Percentiles rank a stretch among this genome's conserved stretches.
These are phyloP conservation scores for Nephila pilipes DNA, from an alignment of 1,140 invertebrate genomes.

Conservation along the genomic window DNA sequence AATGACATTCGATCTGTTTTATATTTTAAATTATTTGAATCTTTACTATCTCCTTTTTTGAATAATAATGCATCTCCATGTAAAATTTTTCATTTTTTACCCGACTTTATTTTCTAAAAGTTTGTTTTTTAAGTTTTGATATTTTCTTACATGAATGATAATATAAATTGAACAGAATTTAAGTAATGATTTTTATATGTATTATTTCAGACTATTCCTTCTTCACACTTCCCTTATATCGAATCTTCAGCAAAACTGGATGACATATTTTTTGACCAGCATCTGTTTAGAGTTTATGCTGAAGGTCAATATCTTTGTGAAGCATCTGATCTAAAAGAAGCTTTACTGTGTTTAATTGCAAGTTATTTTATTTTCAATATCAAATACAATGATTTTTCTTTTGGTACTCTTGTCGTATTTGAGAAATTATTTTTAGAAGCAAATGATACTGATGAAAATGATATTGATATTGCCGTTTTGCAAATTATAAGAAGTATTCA, in stretches of 20 bases:
- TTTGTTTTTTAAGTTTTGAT: too few species aligned
- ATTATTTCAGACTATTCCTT: neutral
- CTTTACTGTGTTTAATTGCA: slow-evolving; percentile 47
- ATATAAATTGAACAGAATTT: too few species aligned
- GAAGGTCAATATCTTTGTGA: slow-evolving; percentile 47
- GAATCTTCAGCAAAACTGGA: neutral
- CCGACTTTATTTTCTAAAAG: too few species aligned
- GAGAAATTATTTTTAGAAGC: slow-evolving; percentile 59
- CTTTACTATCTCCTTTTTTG: too few species aligned
- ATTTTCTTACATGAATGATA: too few species aligned
- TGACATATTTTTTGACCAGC: slow-evolving; percentile 15
- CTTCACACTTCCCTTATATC: neutral
- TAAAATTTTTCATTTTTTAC: too few species aligned
- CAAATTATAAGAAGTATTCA: slow-evolving; percentile 45
- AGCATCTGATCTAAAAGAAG: slow-evolving; percentile 44
- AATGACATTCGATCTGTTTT: too few species aligned
- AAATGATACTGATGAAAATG: slow-evolving; percentile 42
- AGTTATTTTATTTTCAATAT: slow-evolving; percentile 68
- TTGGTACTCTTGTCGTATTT: slow-evolving; percentile 3
- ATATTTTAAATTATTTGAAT: too few species aligned
- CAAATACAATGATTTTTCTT: neutral
- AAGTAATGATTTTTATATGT: neutral
- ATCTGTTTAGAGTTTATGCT: slow-evolving; percentile 18
- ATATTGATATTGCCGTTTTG: neutral
- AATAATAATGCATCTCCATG: too few species aligned